phyloP scores from a whole-genome alignment of 2,113 vertebrate genomes.

The Xiphophorus hellerii region DNA sequence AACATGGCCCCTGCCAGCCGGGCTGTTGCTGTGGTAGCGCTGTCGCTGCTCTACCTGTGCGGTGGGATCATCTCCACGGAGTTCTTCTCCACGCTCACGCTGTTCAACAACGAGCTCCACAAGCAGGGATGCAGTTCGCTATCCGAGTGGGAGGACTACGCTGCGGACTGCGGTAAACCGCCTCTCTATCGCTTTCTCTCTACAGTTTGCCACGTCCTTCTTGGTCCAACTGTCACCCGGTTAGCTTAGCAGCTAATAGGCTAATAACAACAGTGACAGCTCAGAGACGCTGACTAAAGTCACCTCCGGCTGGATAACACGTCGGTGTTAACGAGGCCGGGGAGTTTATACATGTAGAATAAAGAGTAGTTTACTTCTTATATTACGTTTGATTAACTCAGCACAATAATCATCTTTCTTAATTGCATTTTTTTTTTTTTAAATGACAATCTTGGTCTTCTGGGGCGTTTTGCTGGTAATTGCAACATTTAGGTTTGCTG shows the following conservation, averaged over 20 bases:
- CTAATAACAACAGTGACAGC: conserved; percentile 47
- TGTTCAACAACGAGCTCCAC: conserved; percentile 81
- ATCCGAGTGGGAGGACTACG: conserved; percentile 83
- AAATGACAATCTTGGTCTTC: background rate
- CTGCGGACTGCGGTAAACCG: conserved; percentile 83
- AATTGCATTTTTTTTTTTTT: background rate
- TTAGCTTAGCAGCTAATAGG: conserved; percentile 51
- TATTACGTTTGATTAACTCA: background rate
- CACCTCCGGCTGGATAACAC: background rate
- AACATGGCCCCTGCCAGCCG: conserved; percentile 83
- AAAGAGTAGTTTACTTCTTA: background rate
- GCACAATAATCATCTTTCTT: background rate
- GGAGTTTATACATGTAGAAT: background rate
- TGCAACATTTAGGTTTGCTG: no score
- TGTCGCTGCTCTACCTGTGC: conserved; percentile 69
- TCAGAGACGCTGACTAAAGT: background rate
- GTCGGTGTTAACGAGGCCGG: background rate
- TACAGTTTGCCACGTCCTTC: conserved; percentile 75
- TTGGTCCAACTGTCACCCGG: conserved; percentile 47
- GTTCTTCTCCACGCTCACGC: conserved; percentile 78
- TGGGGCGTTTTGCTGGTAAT: background rate
- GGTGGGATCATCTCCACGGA: conserved; percentile 71
- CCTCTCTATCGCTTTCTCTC: conserved; percentile 11
- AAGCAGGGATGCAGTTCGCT: conserved; percentile 82
- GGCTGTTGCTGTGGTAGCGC: conserved; percentile 64